Evolutionary conservation across 2,888 invertebrate genomes (phyloP).

Genomic region (Camponotus fellah): DNA sequence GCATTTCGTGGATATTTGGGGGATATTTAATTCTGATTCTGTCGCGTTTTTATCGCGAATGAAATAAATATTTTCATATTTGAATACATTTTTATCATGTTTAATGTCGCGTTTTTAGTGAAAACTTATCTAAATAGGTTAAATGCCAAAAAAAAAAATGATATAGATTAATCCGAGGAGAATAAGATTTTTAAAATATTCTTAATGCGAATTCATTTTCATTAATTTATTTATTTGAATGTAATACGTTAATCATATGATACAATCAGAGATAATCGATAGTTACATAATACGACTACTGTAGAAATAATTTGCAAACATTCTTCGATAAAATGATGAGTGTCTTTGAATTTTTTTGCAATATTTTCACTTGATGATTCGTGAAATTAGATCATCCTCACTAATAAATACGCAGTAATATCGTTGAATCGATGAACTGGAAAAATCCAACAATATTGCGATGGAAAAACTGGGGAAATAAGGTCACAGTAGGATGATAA

Average conservation of each 20-base stretch:
- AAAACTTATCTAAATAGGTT: neutral
- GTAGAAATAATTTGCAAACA: neutral
- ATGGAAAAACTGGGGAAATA: conserved; percentile 60
- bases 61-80: neutral
- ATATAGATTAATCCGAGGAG: neutral
- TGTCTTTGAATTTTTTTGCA: neutral
- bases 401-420: neutral
- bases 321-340: neutral
- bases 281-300: neutral
- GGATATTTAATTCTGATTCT: neutral
- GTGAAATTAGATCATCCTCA: neutral
- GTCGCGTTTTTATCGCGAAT: neutral
- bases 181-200: neutral
- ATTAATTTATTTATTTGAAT: neutral
- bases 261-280: neutral
- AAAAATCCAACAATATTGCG: conserved; percentile 57
- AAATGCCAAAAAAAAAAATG: neutral
- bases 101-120: neutral
- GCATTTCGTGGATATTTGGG: neutral
- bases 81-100: neutral
- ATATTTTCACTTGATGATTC: neutral
- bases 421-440: conserved; percentile 52
- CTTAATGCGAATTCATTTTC: neutral
- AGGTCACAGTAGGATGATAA: conserved; percentile 64
- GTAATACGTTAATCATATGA: neutral